These are phyloP conservation scores for Rhincodon typus DNA, from an alignment of 2,797 vertebrate species.

Conservation along the genomic window DNA sequence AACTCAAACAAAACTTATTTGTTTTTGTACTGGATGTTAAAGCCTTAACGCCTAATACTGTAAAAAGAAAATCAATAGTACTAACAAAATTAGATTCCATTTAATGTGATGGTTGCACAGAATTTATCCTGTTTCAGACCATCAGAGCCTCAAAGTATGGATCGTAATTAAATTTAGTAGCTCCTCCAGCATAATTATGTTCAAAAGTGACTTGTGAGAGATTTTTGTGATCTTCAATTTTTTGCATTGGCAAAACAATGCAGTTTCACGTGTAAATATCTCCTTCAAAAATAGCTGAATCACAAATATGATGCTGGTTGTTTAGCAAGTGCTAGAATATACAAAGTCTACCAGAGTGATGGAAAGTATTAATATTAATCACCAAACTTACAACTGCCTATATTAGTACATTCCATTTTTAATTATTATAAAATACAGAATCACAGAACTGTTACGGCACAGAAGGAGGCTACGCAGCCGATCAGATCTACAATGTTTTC, in stretches of 20 bases:
- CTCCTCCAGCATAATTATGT: not conserved
- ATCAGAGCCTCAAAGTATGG: not conserved
- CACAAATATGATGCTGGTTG: not conserved
- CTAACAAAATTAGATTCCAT: not conserved
- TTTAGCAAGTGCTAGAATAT: not conserved
- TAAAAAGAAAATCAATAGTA: not conserved
- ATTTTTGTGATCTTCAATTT: not conserved
- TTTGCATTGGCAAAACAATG: not conserved
- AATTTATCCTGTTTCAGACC: not conserved
- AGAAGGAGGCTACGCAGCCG: too few species aligned
- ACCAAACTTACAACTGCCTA: not conserved
- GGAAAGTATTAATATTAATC: not conserved
- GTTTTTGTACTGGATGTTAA: not conserved
- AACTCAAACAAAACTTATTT: not conserved
- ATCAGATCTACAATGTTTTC: too few species aligned
- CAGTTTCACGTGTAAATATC: not conserved
- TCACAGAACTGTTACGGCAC: too few species aligned
- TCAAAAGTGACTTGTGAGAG: not conserved
- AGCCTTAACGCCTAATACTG: not conserved
- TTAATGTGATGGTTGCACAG: not conserved
- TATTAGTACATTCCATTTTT: not conserved
- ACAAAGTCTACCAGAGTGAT: not conserved
- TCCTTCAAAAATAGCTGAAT: not conserved
- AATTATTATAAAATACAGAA: not conserved
- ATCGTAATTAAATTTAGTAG: not conserved